These are phyloP conservation scores for Microchrysa polita DNA, from an alignment of 2,888 invertebrate genomes.

Conservation along the genomic window DNA sequence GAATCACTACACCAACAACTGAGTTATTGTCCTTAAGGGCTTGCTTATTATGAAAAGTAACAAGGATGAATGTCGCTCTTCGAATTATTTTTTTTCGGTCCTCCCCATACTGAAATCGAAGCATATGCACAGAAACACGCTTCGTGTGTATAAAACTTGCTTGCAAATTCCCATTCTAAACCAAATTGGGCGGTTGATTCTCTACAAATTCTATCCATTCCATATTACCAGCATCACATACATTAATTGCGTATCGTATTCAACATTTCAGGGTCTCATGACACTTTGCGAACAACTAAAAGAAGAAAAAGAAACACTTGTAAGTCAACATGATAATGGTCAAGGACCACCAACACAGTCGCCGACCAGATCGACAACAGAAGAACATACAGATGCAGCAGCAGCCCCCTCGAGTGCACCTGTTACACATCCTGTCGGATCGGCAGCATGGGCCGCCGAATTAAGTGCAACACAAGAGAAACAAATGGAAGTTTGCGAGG, in stretches of 20 bases:
- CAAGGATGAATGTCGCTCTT: too few relatives aligned
- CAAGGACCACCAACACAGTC: conserved; percentile 53
- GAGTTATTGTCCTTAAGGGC: too few relatives aligned
- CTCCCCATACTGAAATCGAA: too few relatives aligned
- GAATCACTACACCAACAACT: too few relatives aligned
- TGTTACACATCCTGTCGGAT: conserved; percentile 45
- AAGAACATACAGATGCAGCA: conserved; percentile 42
- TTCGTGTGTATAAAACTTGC: too few relatives aligned
- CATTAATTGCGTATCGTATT: background rate
- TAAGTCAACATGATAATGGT: conserved; percentile 82
- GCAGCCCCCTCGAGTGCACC: conserved; percentile 42
- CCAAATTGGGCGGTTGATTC: too few relatives aligned
- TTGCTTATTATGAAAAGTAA: too few relatives aligned
- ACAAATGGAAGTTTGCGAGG: conserved; percentile 98
- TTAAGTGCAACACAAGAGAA: conserved; percentile 91
- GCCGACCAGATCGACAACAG: background rate
- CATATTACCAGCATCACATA: too few relatives aligned
- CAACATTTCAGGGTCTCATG: conserved; percentile 80
- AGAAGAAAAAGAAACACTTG: conserved; percentile 85
- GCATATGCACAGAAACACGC: too few relatives aligned
- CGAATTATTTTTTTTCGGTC: too few relatives aligned
- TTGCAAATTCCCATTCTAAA: too few relatives aligned
- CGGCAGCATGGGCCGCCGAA: conserved; percentile 75
- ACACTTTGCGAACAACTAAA: conserved; percentile 94
- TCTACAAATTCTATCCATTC: too few relatives aligned